Conservation (phyloP, 2,113 vertebrate genomes). For the Psettodes erumei region DNA sequence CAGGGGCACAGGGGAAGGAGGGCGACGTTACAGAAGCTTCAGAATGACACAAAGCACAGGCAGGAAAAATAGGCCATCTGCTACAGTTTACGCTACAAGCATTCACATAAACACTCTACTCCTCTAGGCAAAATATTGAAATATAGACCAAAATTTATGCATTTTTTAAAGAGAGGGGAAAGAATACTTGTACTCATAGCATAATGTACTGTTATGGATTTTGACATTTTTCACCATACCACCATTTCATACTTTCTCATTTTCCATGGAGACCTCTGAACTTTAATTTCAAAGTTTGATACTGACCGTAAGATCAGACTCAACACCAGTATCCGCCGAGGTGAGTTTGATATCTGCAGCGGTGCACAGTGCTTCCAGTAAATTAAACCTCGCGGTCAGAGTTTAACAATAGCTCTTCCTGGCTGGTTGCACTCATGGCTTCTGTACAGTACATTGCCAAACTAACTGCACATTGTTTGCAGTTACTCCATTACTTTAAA, state of each 20-base stretch:
- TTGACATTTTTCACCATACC: background rate
- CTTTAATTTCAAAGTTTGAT: background rate
- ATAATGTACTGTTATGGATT: background rate
- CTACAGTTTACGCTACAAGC: background rate
- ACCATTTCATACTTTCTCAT: too few species aligned
- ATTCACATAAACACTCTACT: conserved; percentile 19
- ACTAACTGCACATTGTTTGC: background rate
- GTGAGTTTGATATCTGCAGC: conserved; percentile 8
- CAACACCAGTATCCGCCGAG: background rate
- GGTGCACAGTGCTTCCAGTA: background rate
- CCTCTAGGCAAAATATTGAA: conserved; percentile 8
- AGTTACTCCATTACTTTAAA: background rate
- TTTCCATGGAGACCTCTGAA: background rate
- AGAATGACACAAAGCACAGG: conserved; percentile 7
- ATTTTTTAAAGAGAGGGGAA: background rate
- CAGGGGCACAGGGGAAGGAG: conserved; percentile 2
- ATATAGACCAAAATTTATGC: background rate
- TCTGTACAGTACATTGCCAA: conserved; percentile 1
- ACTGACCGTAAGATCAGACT: background rate
- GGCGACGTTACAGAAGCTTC: conserved; percentile 18
- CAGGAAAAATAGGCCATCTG: conserved; percentile 37
- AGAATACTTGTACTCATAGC: background rate
- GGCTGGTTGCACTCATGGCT: background rate
- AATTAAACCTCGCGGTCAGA: conserved; percentile 20
- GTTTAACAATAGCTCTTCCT: conserved; percentile 5